A percentile compares a stretch with the other conserved stretches of the same genome.
These are phyloP conservation scores for Mus spretus DNA, from an alignment of 2,797 vertebrate genomes.

Conservation along the genomic window DNA sequence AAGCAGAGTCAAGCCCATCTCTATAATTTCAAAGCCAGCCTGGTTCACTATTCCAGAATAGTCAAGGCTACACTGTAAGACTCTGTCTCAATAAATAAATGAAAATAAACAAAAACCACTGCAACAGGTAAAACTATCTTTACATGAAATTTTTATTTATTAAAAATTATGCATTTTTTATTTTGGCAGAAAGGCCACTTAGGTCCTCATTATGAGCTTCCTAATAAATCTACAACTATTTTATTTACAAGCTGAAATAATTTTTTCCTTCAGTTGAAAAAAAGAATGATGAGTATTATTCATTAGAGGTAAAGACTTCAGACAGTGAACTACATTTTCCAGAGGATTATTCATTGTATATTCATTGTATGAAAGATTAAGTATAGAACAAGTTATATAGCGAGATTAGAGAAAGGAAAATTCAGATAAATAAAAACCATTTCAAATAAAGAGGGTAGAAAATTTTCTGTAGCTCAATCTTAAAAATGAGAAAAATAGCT, in stretches of 20 bases:
- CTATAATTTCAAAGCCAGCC: not conserved
- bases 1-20: not conserved
- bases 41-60: not conserved
- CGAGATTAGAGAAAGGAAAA: not conserved
- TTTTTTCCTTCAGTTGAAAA: not conserved
- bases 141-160: constrained; percentile 3
- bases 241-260: constrained; percentile 37
- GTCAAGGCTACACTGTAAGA: not conserved
- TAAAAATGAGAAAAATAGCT: constrained; percentile 7
- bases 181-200: constrained; percentile 19
- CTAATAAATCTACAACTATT: constrained; percentile 40
- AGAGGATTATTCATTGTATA: constrained; percentile 14
- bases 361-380: constrained; percentile 32
- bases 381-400: constrained; percentile 5
- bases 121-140: not conserved
- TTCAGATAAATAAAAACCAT: constrained; percentile 23
- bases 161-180: not conserved
- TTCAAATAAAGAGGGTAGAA: constrained; percentile 19
- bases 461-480: constrained; percentile 39
- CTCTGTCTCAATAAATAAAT: not conserved
- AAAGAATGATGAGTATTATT: constrained; percentile 18
- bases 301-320: constrained; percentile 61
- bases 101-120: not conserved
- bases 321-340: constrained; percentile 37
- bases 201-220: not conserved